Percentiles rank a stretch among this genome's conserved stretches.
phyloP scores from a whole-genome alignment of 35 echinoderm and acorn worm species.

The Heliocidaris erythrogramma region DNA sequence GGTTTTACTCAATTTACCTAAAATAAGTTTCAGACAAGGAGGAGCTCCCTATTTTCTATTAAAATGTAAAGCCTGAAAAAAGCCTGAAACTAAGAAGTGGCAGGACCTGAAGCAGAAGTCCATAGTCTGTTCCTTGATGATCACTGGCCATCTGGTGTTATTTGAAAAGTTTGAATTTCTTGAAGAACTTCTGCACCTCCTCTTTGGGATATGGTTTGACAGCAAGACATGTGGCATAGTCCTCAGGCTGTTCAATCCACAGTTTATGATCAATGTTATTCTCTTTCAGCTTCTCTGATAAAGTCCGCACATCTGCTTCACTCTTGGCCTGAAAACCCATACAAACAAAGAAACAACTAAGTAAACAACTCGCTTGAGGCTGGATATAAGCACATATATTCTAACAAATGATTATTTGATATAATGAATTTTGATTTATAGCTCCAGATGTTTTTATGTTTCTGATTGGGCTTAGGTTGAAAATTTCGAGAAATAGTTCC shows the following conservation, averaged over 20 bases:
- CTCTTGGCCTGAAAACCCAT: constrained; percentile 79
- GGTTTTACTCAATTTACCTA: too few species aligned
- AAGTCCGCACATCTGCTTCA: constrained; percentile 73
- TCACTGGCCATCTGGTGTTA: constrained; percentile 12
- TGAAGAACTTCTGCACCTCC: constrained; percentile 90
- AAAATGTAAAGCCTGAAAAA: too few species aligned
- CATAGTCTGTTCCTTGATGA: too few species aligned
- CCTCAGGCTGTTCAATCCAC: constrained; percentile 98
- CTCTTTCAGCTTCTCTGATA: constrained; percentile 73
- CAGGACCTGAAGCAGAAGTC: neutral
- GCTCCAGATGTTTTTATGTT: too few species aligned
- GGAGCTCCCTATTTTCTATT: too few species aligned
- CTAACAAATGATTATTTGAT: too few species aligned
- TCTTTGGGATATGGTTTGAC: constrained; percentile 96
- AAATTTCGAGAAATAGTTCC: too few species aligned
- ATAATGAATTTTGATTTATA: too few species aligned
- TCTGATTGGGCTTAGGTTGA: too few species aligned
- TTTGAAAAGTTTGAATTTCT: constrained; percentile 96
- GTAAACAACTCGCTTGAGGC: neutral
- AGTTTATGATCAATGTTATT: constrained; percentile 82
- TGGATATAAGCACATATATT: neutral
- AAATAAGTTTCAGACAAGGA: too few species aligned
- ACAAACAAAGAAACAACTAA: neutral
- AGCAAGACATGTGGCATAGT: constrained; percentile 91
- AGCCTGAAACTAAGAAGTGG: too few species aligned